phyloP scores from a whole-genome alignment of 1,140 invertebrate genomes.

The Drosophila asahinai region DNA sequence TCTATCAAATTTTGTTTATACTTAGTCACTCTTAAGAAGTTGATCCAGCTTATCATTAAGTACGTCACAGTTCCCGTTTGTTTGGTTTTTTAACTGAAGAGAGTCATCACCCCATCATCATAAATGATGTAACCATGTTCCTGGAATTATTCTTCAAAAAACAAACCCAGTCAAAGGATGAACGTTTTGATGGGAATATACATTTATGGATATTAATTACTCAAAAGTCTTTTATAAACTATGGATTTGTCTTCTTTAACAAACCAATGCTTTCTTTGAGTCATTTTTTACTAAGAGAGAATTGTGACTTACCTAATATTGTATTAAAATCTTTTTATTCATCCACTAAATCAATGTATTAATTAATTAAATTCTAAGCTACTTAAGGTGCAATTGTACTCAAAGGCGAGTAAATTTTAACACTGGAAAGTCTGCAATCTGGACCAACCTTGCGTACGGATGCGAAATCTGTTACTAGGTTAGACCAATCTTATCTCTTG shows the following conservation, averaged over 20 bases:
- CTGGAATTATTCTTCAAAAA: background rate
- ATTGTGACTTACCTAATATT: background rate
- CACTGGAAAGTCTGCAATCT: background rate
- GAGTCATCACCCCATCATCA: background rate
- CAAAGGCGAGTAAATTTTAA: background rate
- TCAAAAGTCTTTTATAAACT: no score
- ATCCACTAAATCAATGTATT: no score
- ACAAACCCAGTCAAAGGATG: background rate
- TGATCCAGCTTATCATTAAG: background rate
- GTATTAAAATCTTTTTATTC: background rate
- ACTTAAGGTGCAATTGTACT: no score
- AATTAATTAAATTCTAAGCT: background rate
- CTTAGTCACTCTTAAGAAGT: background rate
- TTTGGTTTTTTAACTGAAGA: background rate
- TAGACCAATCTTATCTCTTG: constrained; percentile 6
- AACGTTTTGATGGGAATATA: no score
- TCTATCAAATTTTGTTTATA: background rate
- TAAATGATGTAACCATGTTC: constrained; percentile 3
- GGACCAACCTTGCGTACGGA: background rate
- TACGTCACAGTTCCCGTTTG: background rate
- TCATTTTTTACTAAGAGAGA: no score
- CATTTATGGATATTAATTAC: background rate
- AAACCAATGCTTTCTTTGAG: no score
- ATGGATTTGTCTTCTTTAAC: no score
- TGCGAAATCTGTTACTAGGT: constrained; percentile 11